These are phyloP conservation scores for Caenorhabditis panamensis DNA, from an alignment of 2,888 invertebrate species.

Conservation along the genomic window DNA sequence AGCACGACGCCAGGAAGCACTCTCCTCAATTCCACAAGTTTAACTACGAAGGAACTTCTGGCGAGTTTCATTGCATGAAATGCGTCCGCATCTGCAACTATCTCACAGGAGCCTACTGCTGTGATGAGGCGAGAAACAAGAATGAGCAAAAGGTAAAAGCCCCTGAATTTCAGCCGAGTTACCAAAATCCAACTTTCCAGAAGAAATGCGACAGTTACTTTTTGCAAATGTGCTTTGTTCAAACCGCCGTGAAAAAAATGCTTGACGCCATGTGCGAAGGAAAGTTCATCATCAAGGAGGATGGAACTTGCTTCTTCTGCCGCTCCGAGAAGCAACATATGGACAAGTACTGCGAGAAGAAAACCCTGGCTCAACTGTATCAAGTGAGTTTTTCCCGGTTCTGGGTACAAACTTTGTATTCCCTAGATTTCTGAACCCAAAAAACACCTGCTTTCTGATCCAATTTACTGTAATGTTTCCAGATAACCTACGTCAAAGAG, in stretches of 20 bases:
- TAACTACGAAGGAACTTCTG: background rate
- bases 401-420: too few relatives aligned
- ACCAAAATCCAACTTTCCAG: slow-evolving; percentile 1
- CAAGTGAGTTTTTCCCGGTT: too few relatives aligned
- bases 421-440: too few relatives aligned
- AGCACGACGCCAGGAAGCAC: too few relatives aligned
- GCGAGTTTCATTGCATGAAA: slow-evolving; percentile 32
- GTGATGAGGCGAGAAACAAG: background rate
- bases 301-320: slow-evolving; percentile 24
- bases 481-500: too few relatives aligned
- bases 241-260: slow-evolving; percentile 6
- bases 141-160: background rate
- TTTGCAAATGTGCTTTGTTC: slow-evolving; percentile 18
- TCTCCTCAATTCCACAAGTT: background rate
- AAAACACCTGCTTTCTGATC: too few relatives aligned
- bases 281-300: slow-evolving; percentile 12
- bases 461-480: too few relatives aligned
- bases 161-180: background rate
- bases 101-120: background rate
- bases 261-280: slow-evolving; percentile 1
- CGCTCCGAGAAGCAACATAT: slow-evolving; percentile 14
- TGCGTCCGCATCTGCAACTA: slow-evolving; percentile 22
- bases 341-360: slow-evolving; percentile 4
- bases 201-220: slow-evolving; percentile 3
- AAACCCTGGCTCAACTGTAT: background rate